Evolutionary conservation across 2,888 invertebrate species (phyloP), one percentile per base, ranked within the genome.

Genomic region (Stenurella melanura): DNA sequence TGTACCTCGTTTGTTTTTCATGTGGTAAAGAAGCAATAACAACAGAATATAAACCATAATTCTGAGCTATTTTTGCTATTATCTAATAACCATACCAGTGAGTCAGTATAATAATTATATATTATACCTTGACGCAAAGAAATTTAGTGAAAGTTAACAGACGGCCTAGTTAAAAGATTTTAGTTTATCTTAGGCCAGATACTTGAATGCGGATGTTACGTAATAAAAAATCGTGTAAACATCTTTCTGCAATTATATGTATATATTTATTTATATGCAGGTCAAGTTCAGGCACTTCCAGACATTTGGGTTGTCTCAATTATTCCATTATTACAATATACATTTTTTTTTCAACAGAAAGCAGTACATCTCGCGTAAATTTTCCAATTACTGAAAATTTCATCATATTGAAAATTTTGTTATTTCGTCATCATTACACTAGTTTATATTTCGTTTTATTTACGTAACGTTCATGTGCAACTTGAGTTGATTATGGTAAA

Each of bases 91-190:
- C 30, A 34, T 18, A 26, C 26, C 57, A 50, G 61, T 61, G n/a
- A 66, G 34, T 26, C 12, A 38, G 18, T 34, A 34, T 34, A 6
- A 34, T 34, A 9, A 34, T 34, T 2, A 34, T 9, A 34, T 0
- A 34, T 34, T 60, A 70, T 26, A 60, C 42, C 19, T 70, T 18
- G 38, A 38, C 70, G 58, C 60, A 60, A 70, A 70, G 60, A 70
- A 42, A 70, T 70, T 58, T 58, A 69, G 70, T 38, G 70, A 70
- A 70, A 70, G 70, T 60, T 30, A 70, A 10, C 58, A 38, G 38
- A 18, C 64, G 60, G 34, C 60, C 60, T 42, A 19, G 50, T 70
- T 70, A 70, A 38, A n/a, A 60, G 15, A 58, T 60, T 60, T 42
- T 70, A 42, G 38, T 58, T 70, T 70, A 70, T 42, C 70, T 70